Base-by-base conservation (phyloP, 2,797 vertebrate genomes). In the Tauraco hartlaubi region DNA sequence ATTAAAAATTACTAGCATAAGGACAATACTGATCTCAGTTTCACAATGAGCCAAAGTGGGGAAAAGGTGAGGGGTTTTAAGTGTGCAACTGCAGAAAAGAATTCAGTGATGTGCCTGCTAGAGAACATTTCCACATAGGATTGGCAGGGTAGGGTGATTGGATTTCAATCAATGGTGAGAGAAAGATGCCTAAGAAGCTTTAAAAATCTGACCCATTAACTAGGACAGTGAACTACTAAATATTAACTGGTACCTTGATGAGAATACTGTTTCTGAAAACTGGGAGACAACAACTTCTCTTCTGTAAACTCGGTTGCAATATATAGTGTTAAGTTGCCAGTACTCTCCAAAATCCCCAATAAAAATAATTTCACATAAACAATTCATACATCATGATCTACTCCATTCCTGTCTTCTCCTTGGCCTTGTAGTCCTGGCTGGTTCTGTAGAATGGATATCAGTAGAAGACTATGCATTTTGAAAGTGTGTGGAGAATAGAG, bases 301-400 rank as follows among this genome's bases (percentile, higher is more conserved):
- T 81, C 51, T 37, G 10, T 61, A 71, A 74, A 69, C 17, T 82
- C 21, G 3, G 5, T 48, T 97, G 68, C 87, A 95, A 44, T 82
- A 72, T 76, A 92, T 89, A 78, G 48, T 58, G 39, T 92, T 44
- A 95, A 83, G 41, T 86, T 92, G 35, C 56, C 88, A 91, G 73
- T 96, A 91, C 31, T 92, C 72, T 91, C 79, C 39, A 91, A 92
- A 92, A 93, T 79, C 95, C 35, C 66, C 71, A 93, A 43, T 92
- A 94, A 96, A 90, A 90, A 49, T 67, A 51, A 74, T 78, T 81
- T 83, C 9, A 83, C 52, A 71, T 69, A 87, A 83, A 80, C 58
- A 86, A 96, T 81, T 93, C 21, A 64, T 91, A 22, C 19, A 55
- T 64, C 43, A 15, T 48, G 15, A 52, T 72, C 67, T 78, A 33